Conservation (phyloP, 1,140 invertebrate genomes). For the Lasaia peninsularis region DNA sequence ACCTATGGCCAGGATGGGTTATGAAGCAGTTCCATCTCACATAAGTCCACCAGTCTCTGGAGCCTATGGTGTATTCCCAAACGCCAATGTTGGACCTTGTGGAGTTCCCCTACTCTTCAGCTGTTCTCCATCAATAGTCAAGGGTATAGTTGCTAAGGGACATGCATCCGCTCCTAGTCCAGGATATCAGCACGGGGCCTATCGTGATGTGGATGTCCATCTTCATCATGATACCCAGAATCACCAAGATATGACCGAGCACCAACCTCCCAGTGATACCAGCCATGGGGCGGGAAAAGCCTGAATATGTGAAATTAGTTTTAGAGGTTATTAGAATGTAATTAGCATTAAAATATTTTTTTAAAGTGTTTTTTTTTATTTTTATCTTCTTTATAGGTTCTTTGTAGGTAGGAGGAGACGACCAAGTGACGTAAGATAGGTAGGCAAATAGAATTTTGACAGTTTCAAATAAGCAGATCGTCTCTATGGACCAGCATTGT, state of each 20-base stretch:
- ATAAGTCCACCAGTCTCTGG: background rate
- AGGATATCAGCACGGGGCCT: conserved; percentile 17
- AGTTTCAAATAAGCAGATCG: too few relatives aligned
- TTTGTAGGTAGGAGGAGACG: too few relatives aligned
- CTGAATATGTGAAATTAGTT: conserved; percentile 1
- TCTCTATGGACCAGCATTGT: too few relatives aligned
- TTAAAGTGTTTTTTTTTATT: background rate
- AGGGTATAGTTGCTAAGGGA: conserved; percentile 38
- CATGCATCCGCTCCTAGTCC: conserved; percentile 24
- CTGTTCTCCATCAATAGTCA: conserved; percentile 50
- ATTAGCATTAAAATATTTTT: background rate
- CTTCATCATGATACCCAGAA: conserved; percentile 18
- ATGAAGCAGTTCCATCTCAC: conserved; percentile 18
- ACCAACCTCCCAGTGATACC: background rate
- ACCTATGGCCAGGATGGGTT: conserved; percentile 36
- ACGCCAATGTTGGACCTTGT: conserved; percentile 42
- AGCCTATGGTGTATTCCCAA: conserved; percentile 50
- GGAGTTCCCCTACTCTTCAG: conserved; percentile 56
- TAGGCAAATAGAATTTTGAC: too few relatives aligned
- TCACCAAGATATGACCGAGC: conserved; percentile 27
- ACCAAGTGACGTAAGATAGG: too few relatives aligned
- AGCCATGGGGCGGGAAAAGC: conserved; percentile 2
- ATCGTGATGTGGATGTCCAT: conserved; percentile 34
- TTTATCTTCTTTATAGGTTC: too few relatives aligned
- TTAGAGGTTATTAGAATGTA: background rate